phyloP scores from a whole-genome alignment of 2,113 vertebrate species.

The Macquaria ambigua region DNA sequence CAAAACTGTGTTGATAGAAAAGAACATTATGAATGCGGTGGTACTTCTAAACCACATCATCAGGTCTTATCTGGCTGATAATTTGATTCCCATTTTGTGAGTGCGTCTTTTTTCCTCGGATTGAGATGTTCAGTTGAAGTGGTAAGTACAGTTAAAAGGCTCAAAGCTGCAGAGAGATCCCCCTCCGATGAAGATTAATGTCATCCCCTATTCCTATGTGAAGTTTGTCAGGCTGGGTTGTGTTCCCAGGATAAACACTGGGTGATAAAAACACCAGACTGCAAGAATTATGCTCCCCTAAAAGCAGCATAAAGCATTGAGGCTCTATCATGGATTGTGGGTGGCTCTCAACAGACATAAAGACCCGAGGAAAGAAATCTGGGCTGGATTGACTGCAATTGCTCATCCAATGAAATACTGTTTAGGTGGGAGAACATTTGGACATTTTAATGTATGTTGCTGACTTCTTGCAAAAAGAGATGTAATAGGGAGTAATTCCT shows the following conservation, averaged over 20 bases:
- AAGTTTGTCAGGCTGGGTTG: slow-evolving; percentile 53
- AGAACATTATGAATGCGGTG: slow-evolving; percentile 2
- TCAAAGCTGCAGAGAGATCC: slow-evolving; percentile 38
- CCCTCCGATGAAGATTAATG: slow-evolving; percentile 66
- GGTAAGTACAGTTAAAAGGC: slow-evolving; percentile 24
- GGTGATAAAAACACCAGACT: slow-evolving; percentile 67
- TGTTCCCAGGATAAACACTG: slow-evolving; percentile 76
- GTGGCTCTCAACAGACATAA: slow-evolving; percentile 23
- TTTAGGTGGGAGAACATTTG: neutral
- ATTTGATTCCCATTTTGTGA: slow-evolving; percentile 17
- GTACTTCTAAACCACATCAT: slow-evolving; percentile 22
- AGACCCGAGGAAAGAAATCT: slow-evolving; percentile 29
- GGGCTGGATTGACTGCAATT: slow-evolving; percentile 9
- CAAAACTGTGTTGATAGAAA: slow-evolving; percentile 31
- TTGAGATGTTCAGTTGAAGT: slow-evolving; percentile 1
- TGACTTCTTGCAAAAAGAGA: neutral
- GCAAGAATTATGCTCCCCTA: slow-evolving; percentile 74
- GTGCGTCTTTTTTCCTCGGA: neutral
- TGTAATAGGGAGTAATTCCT: neutral
- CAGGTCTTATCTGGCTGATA: slow-evolving; percentile 12
- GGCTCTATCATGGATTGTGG: slow-evolving; percentile 44
- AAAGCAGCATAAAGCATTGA: slow-evolving; percentile 72
- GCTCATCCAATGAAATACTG: slow-evolving; percentile 3
- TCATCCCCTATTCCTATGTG: slow-evolving; percentile 54
- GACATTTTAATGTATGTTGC: neutral